Base-by-base conservation (phyloP, 2,113 vertebrate genomes). In the Zosterops japonicus region DNA sequence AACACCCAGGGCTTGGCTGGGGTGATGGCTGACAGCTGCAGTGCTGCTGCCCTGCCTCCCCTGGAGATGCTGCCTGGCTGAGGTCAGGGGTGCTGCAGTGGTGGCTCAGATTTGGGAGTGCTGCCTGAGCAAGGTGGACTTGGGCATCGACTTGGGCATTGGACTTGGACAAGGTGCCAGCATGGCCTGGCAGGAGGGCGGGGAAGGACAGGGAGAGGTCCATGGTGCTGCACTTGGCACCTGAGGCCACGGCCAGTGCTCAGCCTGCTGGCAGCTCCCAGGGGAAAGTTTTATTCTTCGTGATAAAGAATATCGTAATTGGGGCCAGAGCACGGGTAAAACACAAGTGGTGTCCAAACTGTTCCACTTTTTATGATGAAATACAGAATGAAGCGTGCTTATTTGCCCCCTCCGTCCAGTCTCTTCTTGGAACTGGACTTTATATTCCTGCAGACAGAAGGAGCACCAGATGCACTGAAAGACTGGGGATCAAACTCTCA, bases 331-430 rank as follows among this genome's bases (percentile, higher is more conserved):
- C 14, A 3, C 6, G 29, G 13, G 11, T 9, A n/a, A 50, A 4
- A 39, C 39, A 27, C 29, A 16, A n/a, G 22, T 8, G 12, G 59
- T 8, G 24, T 36, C 36, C 39, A 31, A 81, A 52, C 53, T 2
- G 2, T 35, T 42, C 33, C 5, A 2, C 24, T 24, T 27, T 12
- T 25, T 29, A 9, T 14, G 16, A 24, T 7, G 5, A 65, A 71
- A 41, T 12, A 13, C 22, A 50, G 31, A 79, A 20, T 0, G 0
- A 53, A 46, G 18, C 4, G 0, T 19, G 22, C 39, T 80, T 46
- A 7, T 61, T 67, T 69, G 44, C 39, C 11, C 23, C 16, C 9
- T 77, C 41, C 10, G 2, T 31, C 68, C 47, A 46, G 0, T 41
- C 60, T 25, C 10, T 28, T 35, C 23, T 46, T 42, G 16, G 22